Percentiles rank a stretch among this genome's conserved stretches.
These are phyloP conservation scores for Drosophila pegasa DNA, from an alignment of 2,888 invertebrate genomes.

Conservation along the genomic window DNA sequence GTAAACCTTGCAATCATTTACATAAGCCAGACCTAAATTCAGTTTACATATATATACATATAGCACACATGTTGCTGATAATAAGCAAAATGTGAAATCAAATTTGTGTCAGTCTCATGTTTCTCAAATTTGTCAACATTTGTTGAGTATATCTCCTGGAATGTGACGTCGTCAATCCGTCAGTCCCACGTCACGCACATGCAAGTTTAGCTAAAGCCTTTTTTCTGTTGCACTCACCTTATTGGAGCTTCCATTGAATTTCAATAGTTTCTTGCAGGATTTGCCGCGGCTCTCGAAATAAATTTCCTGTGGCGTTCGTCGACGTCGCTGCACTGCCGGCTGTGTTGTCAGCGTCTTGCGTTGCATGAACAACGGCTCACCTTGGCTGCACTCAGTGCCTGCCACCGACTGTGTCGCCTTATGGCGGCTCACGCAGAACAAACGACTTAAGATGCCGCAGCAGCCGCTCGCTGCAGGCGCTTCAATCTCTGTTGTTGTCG, in stretches of 20 bases:
- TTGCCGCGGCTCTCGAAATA: slow-evolving; percentile 92
- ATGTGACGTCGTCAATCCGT: slow-evolving; percentile 11
- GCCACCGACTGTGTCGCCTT: slow-evolving; percentile 76
- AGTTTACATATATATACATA: neutral
- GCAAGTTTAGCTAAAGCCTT: neutral
- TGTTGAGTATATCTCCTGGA: slow-evolving; percentile 17
- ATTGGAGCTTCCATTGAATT: slow-evolving; percentile 92
- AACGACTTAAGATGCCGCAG: slow-evolving; percentile 78
- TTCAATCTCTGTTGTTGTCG: slow-evolving; percentile 44
- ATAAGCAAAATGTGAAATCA: neutral
- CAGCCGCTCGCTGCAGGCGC: slow-evolving; percentile 66
- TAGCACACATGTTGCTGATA: slow-evolving; percentile 2
- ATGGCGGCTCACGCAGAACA: slow-evolving; percentile 75
- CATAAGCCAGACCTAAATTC: neutral
- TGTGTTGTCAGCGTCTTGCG: slow-evolving; percentile 47
- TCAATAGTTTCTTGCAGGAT: slow-evolving; percentile 92
- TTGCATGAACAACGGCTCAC: slow-evolving; percentile 55
- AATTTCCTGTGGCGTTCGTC: slow-evolving; percentile 87
- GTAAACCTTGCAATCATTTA: neutral
- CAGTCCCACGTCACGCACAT: slow-evolving; percentile 8
- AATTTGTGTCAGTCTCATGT: slow-evolving; percentile 14
- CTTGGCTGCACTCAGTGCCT: slow-evolving; percentile 62
- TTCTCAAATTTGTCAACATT: slow-evolving; percentile 25
- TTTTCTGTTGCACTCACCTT: slow-evolving; percentile 87
- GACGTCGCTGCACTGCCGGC: slow-evolving; percentile 69